Evolutionary conservation across 2,113 vertebrate species (phyloP).

Genomic region (Sphaerodactylus townsendi): DNA sequence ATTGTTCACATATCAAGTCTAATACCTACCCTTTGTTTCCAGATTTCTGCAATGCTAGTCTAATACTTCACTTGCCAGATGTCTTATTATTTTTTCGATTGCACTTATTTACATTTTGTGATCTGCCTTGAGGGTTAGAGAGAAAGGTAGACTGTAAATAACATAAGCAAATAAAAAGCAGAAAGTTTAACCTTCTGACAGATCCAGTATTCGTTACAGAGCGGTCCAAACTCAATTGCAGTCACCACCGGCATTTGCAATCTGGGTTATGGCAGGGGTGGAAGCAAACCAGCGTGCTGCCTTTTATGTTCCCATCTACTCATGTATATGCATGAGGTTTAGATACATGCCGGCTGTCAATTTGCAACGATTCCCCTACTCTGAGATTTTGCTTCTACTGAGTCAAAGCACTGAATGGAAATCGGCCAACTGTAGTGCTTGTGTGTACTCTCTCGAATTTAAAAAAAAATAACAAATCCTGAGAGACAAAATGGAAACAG

Average conservation of each 20-base stretch:
- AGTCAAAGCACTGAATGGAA: too few relatives aligned
- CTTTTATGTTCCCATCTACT: not conserved
- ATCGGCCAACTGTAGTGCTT: too few relatives aligned
- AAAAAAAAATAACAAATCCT: too few relatives aligned
- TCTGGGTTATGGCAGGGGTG: not conserved
- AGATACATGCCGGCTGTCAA: not conserved
- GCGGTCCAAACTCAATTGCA: not conserved
- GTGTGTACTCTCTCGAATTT: too few relatives aligned
- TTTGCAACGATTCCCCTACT: not conserved
- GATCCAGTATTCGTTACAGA: not conserved
- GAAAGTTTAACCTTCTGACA: not conserved
- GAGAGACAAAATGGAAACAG: not conserved
- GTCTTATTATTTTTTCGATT: too few relatives aligned
- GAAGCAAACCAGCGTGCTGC: not conserved
- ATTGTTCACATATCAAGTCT: too few relatives aligned
- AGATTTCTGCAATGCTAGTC: too few relatives aligned
- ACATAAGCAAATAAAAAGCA: not conserved
- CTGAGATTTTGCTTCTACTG: too few relatives aligned
- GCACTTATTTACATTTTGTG: too few relatives aligned
- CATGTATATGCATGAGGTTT: not conserved
- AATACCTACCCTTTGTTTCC: too few relatives aligned
- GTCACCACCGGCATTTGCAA: not conserved
- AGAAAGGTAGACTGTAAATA: not conserved
- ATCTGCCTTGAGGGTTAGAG: not conserved
- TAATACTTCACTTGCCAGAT: too few relatives aligned